These are phyloP conservation scores for Siniperca scherzeri DNA, from an alignment of 2,797 vertebrate genomes.

Conservation along the genomic window DNA sequence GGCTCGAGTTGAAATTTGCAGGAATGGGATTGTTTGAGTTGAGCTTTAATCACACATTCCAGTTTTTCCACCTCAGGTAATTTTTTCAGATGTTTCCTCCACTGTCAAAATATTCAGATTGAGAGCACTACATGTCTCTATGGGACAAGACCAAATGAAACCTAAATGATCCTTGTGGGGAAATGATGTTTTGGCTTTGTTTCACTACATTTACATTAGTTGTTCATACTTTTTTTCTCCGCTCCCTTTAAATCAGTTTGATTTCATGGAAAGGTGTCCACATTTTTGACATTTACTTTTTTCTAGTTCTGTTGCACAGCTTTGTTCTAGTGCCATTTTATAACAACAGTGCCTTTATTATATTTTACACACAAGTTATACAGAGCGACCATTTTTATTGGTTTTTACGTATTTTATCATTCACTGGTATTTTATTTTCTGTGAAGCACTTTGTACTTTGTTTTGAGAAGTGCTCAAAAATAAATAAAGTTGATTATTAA, in stretches of 20 bases:
- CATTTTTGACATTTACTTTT: background rate
- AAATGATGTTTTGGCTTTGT: background rate
- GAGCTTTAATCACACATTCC: slow-evolving; percentile 35
- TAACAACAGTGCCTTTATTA: slow-evolving; percentile 36
- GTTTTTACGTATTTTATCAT: too few relatives aligned
- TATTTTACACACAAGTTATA: slow-evolving; percentile 26
- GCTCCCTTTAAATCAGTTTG: background rate
- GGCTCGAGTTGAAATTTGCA: background rate
- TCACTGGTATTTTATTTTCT: too few relatives aligned
- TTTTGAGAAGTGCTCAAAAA: too few relatives aligned
- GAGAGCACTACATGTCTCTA: slow-evolving; percentile 33
- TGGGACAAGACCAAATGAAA: slow-evolving; percentile 5
- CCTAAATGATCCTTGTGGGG: background rate
- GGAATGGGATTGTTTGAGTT: background rate
- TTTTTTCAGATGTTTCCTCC: background rate
- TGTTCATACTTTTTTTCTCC: background rate
- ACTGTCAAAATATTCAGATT: slow-evolving; percentile 10
- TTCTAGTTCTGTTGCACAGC: background rate
- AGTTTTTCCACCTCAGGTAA: slow-evolving; percentile 23
- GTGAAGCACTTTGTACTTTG: too few relatives aligned
- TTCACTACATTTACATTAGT: background rate
- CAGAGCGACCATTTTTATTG: background rate
- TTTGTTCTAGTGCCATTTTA: slow-evolving; percentile 8
- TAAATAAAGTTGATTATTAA: background rate
- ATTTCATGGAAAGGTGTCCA: background rate